Conservation (phyloP, 2,888 invertebrate genomes). For the Pyralis farinalis region DNA sequence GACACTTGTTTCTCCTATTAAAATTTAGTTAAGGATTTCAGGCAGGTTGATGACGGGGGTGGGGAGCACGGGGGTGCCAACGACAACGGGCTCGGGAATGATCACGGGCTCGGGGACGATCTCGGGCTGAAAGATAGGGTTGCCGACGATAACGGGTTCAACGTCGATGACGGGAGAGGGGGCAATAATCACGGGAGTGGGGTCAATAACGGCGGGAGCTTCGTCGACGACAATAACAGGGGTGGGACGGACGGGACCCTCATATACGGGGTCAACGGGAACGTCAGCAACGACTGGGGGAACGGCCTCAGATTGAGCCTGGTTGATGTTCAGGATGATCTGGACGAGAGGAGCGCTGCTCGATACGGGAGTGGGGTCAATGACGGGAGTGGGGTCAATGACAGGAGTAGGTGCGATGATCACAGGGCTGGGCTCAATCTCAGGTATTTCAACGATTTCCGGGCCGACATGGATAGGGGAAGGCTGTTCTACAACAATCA, state of each 20-base stretch:
- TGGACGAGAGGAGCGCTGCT: conserved; percentile 30
- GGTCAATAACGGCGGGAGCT: conserved; percentile 9
- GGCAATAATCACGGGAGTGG: conserved; percentile 13
- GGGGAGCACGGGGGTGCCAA: too few species aligned
- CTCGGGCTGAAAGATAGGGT: conserved; percentile 16
- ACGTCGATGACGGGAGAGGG: conserved; percentile 8
- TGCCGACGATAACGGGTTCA: conserved; percentile 14
- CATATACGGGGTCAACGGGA: conserved; percentile 11
- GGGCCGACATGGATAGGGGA: conserved; percentile 7
- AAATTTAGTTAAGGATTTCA: conserved; percentile 36
- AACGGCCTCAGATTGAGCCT: conserved; percentile 19
- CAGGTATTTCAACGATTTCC: conserved; percentile 1
- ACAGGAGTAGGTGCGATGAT: not conserved
- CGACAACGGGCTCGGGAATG: too few species aligned
- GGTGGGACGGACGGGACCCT: too few species aligned
- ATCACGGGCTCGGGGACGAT: too few species aligned
- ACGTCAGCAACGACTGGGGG: conserved; percentile 15
- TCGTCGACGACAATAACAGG: conserved; percentile 8
- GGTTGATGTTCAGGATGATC: conserved; percentile 39
- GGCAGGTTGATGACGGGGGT: conserved; percentile 30
- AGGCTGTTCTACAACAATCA: too few species aligned
- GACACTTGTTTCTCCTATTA: too few species aligned
- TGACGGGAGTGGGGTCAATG: conserved; percentile 3
- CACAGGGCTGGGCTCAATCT: not conserved
- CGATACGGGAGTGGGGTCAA: conserved; percentile 10